Percentiles rank a stretch among this genome's conserved stretches.
Evolutionary conservation across 2,797 vertebrate species (phyloP).

Genomic region (Peromyscus attwateri): DNA sequence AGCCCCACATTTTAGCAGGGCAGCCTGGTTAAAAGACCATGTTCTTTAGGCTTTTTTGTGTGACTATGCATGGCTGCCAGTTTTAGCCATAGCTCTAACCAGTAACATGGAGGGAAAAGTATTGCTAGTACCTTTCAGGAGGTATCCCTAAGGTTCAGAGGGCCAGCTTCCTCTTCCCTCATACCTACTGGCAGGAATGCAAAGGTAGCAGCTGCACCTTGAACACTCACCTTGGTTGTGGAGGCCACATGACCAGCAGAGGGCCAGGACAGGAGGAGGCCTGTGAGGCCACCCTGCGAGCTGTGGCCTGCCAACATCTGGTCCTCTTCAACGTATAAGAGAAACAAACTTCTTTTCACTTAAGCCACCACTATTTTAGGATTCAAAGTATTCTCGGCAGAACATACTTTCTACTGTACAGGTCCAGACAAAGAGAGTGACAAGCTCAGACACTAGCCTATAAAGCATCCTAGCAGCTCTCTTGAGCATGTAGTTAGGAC

Average conservation of each 20-base stretch:
- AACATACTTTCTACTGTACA: slow-evolving; percentile 46
- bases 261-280: not conserved
- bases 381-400: slow-evolving; percentile 50
- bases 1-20: not conserved
- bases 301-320: not conserved
- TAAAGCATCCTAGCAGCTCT: not conserved
- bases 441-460: slow-evolving; percentile 10
- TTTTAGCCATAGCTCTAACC: not conserved
- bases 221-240: not conserved
- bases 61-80: not conserved
- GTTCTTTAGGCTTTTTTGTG: not conserved
- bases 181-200: not conserved
- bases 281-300: not conserved
- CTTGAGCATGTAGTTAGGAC: not conserved
- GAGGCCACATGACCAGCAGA: not conserved
- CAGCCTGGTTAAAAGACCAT: not conserved
- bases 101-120: not conserved
- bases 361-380: slow-evolving; percentile 44
- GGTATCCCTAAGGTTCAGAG: not conserved
- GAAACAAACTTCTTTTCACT: slow-evolving; percentile 7
- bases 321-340: not conserved
- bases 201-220: not conserved
- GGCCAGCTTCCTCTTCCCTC: not conserved
- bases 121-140: not conserved
- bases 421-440: not conserved